These are phyloP conservation scores for Brienomyrus longianalis DNA, from an alignment of 2,113 vertebrate species.

Conservation along the genomic window DNA sequence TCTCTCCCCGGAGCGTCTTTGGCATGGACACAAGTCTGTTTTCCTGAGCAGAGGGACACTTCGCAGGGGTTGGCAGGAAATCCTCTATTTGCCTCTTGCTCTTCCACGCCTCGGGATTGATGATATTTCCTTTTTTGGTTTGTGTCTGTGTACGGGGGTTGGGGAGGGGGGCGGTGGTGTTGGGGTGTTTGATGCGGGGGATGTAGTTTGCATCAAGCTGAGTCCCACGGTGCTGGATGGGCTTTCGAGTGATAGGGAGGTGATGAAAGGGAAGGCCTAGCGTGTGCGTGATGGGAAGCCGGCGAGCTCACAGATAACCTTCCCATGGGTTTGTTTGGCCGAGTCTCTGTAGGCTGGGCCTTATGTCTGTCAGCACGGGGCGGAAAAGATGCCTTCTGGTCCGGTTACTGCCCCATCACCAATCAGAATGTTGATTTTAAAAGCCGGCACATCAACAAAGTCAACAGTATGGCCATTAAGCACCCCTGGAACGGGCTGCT, in stretches of 20 bases:
- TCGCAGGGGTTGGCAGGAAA: slow-evolving; percentile 1
- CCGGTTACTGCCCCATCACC: neutral
- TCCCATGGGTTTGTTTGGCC: slow-evolving; percentile 13
- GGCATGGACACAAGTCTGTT: neutral
- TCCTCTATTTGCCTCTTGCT: slow-evolving; percentile 13
- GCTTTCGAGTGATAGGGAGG: neutral
- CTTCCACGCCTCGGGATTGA: slow-evolving; percentile 3
- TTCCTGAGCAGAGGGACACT: neutral
- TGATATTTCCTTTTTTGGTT: neutral
- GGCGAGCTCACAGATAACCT: neutral
- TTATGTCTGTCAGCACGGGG: neutral
- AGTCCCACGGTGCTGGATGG: neutral
- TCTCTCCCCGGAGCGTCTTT: neutral
- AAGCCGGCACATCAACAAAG: neutral
- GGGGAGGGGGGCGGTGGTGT: neutral
- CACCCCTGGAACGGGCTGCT: neutral
- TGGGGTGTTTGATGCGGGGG: neutral
- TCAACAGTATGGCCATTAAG: neutral
- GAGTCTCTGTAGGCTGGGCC: neutral
- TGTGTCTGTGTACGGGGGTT: neutral
- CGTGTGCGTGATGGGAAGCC: neutral
- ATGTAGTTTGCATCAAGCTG: neutral
- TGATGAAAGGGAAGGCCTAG: neutral
- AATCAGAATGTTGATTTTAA: neutral
- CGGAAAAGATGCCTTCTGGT: neutral